Percentiles rank a stretch among this genome's conserved stretches.
Conservation (phyloP, 1,140 invertebrate species). For the Camponotus floridanus region DNA sequence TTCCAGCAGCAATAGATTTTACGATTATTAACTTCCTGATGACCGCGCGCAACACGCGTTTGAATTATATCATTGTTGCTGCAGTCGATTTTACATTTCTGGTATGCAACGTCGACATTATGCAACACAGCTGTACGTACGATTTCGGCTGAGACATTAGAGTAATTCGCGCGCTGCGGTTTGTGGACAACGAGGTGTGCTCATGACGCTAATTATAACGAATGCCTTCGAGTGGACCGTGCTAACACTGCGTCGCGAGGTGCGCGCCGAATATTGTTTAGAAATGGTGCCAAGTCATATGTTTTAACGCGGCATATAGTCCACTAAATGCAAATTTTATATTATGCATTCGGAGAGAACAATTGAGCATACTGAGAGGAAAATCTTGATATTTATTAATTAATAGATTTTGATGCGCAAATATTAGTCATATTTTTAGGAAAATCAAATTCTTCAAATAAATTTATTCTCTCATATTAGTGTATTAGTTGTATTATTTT, state of each 20-base stretch:
- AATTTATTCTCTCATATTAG: no score
- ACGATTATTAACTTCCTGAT: slow-evolving; percentile 64
- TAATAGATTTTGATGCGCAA: not conserved
- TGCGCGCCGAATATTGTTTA: slow-evolving; percentile 67
- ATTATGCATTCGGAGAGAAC: slow-evolving; percentile 42
- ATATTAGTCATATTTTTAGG: not conserved
- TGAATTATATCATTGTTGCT: slow-evolving; percentile 34
- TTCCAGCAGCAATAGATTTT: slow-evolving; percentile 17
- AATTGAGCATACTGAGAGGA: slow-evolving; percentile 15
- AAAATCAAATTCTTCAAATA: not conserved
- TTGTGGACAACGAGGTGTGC: slow-evolving; percentile 68
- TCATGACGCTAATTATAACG: slow-evolving; percentile 78
- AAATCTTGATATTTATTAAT: slow-evolving; percentile 10
- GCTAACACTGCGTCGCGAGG: slow-evolving; percentile 65
- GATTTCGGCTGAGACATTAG: slow-evolving; percentile 73
- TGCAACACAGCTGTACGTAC: slow-evolving; percentile 61
- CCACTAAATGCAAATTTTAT: slow-evolving; percentile 58
- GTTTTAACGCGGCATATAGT: slow-evolving; percentile 49
- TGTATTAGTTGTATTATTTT: not conserved
- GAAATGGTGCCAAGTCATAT: slow-evolving; percentile 49
- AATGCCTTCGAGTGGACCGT: slow-evolving; percentile 73
- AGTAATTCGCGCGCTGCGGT: slow-evolving; percentile 70
- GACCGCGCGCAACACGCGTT: slow-evolving; percentile 23
- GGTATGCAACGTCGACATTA: slow-evolving; percentile 49
- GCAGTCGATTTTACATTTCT: slow-evolving; percentile 50